Percentiles rank a stretch among this genome's conserved stretches.
These are phyloP conservation scores for Allophyes oxyacanthae DNA, from an alignment of 2,888 invertebrate genomes.

Conservation along the genomic window DNA sequence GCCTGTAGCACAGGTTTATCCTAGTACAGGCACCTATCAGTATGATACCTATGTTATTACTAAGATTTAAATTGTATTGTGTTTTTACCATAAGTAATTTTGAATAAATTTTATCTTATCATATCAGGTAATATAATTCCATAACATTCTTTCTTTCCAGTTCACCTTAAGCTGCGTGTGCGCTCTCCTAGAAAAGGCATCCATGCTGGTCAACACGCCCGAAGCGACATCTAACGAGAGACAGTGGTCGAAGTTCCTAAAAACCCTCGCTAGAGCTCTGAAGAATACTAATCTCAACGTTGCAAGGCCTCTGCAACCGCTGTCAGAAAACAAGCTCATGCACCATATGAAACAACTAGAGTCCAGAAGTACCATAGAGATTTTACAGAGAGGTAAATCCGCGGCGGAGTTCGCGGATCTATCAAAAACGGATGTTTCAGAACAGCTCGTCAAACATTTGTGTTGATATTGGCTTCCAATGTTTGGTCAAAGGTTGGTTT, in stretches of 20 bases:
- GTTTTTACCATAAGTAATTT: too few relatives aligned
- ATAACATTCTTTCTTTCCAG: slow-evolving; percentile 60
- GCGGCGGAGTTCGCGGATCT: slow-evolving; percentile 79
- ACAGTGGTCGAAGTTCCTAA: slow-evolving; percentile 89
- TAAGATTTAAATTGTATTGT: too few relatives aligned
- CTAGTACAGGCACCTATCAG: too few relatives aligned
- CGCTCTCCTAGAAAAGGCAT: slow-evolving; percentile 76
- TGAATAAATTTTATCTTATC: too few relatives aligned
- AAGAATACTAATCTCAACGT: slow-evolving; percentile 74
- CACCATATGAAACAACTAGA: slow-evolving; percentile 78
- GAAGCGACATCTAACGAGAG: slow-evolving; percentile 82
- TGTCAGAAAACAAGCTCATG: slow-evolving; percentile 67
- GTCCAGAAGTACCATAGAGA: slow-evolving; percentile 79
- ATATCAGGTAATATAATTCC: too few relatives aligned
- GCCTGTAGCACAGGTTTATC: too few relatives aligned
- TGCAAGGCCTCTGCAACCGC: slow-evolving; percentile 69
- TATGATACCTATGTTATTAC: too few relatives aligned
- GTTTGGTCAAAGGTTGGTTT: slow-evolving; percentile 17
- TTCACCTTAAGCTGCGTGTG: slow-evolving; percentile 80
- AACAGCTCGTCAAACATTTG: slow-evolving; percentile 75
- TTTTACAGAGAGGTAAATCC: slow-evolving; percentile 78
- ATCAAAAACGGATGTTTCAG: slow-evolving; percentile 75
- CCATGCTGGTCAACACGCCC: slow-evolving; percentile 73
- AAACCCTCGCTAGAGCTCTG: slow-evolving; percentile 83
- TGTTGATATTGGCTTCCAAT: slow-evolving; percentile 69